Percentiles rank a stretch among this genome's conserved stretches.
These are phyloP conservation scores for Picathartes gymnocephalus DNA, from an alignment of 2,113 vertebrate species.

Conservation along the genomic window DNA sequence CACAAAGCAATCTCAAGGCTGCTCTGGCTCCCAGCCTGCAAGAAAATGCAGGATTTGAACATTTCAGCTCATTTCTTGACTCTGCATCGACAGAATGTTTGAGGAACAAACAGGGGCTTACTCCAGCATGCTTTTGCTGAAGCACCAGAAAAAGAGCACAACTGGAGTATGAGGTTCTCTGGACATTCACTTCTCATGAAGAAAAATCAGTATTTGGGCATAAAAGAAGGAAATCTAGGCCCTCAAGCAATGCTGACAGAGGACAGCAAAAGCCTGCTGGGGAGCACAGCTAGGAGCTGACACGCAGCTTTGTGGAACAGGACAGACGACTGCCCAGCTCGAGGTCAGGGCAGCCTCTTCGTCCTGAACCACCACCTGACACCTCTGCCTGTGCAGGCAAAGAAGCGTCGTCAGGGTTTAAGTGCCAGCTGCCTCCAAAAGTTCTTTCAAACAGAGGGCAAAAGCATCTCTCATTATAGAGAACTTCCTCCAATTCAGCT, in stretches of 20 bases:
- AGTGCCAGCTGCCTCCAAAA: background rate
- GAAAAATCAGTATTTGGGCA: background rate
- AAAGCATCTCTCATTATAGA: background rate
- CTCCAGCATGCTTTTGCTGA: background rate
- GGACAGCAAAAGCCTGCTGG: background rate
- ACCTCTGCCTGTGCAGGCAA: background rate
- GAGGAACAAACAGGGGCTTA: background rate
- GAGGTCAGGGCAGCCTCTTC: background rate
- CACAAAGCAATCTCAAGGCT: background rate
- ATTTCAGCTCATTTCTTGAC: background rate
- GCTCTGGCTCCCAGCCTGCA: background rate
- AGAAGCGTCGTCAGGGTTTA: background rate
- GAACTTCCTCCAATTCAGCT: background rate
- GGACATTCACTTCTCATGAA: background rate
- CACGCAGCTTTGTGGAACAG: rapidly evolving
- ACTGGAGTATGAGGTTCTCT: background rate
- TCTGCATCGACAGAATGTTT: background rate
- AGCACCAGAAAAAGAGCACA: background rate
- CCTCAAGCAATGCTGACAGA: background rate
- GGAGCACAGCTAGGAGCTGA: background rate
- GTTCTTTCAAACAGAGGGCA: background rate
- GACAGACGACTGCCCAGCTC: background rate
- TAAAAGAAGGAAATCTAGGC: background rate
- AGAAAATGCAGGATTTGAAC: background rate
- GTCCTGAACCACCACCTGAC: background rate